These are phyloP conservation scores for Halictus quadricinctus DNA, from an alignment of 2,888 invertebrate species.

Conservation along the genomic window DNA sequence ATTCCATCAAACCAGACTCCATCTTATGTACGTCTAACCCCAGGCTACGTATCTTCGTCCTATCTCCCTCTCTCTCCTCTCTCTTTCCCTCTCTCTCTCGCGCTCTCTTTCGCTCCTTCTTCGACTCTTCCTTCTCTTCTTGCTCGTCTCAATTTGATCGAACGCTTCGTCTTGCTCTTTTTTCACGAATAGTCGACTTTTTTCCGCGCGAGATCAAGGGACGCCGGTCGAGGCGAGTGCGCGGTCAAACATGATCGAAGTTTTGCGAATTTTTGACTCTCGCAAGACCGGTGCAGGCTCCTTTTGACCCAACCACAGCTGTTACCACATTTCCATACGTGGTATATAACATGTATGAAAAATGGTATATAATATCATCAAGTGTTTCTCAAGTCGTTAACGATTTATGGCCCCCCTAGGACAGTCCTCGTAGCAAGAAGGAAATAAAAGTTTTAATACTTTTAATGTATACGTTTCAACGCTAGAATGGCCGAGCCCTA, in stretches of 20 bases:
- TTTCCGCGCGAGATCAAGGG: constrained; percentile 49
- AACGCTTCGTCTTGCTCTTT: constrained; percentile 39
- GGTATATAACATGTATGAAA: not conserved
- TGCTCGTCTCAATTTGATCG: constrained; percentile 56
- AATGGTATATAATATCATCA: not conserved
- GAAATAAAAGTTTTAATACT: not conserved
- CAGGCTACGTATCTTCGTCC: constrained; percentile 72
- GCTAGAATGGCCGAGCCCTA: too few species aligned
- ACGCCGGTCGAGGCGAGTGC: constrained; percentile 29
- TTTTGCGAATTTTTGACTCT: not conserved
- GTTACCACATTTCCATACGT: not conserved
- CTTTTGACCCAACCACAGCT: not conserved
- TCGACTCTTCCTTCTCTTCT: constrained; percentile 21
- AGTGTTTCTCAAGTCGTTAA: not conserved
- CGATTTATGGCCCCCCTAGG: not conserved
- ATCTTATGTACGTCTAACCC: constrained; percentile 79
- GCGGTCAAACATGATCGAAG: not conserved
- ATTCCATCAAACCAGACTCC: constrained; percentile 82
- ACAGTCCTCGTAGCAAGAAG: not conserved
- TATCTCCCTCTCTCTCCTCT: constrained; percentile 30
- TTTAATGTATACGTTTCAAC: not conserved
- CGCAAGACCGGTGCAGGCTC: not conserved
- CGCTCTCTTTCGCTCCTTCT: constrained; percentile 32
- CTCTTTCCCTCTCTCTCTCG: constrained; percentile 21
- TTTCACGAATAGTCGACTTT: constrained; percentile 41